Evolutionary conservation across 2,888 invertebrate species (phyloP), one percentile per base, ranked within the genome.

Genomic region (Dermolepida albohirtum): DNA sequence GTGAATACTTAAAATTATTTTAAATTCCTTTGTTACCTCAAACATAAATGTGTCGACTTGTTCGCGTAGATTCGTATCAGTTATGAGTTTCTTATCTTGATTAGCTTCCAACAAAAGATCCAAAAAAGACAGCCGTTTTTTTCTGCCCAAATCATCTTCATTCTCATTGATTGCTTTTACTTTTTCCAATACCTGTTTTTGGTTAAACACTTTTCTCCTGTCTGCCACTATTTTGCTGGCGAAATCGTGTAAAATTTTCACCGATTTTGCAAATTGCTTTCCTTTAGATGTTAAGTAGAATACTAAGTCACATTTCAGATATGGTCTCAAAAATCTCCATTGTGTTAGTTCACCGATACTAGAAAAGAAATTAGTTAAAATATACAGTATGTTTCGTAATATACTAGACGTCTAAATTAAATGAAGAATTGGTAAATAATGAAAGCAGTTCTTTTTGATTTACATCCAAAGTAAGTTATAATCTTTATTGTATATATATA

Each of bases 311-410:
- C 17, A 34, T 49, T 49, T 43, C 10, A 63, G 1, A 27, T 34
- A 63, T 1, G 63, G 63, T 34, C 39, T 47, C 29, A 47, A 40
- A 1, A 34, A 39, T 34, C 76, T 69, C 63, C 70, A 67, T 10
- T 70, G 41, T 67, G 70, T 68, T 67, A 70, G 49, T 62, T 73
- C 70, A 12, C 68, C 49, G 4, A 74, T 63, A 29, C 74, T 73
- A 64, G 17, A 71, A 70, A 27, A 29, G n/a, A 49, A 49, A 49
- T 17, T 22, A 22, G 22, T 22, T 22, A 22, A 22, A 22, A 22
- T 22, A 2, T 22, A 22, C 22, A 22, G 4, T 22, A 22, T 22
- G 22, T 22, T 22, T 2, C 4, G 22, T 22, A 22, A 22, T 22
- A 22, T 22, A 22, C 4, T 22, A 22, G 4, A 22, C n/a, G n/a